A percentile compares a stretch with the other conserved stretches of the same genome.
Conservation (phyloP, 1,140 invertebrate species). For the Drosophila simulans region DNA sequence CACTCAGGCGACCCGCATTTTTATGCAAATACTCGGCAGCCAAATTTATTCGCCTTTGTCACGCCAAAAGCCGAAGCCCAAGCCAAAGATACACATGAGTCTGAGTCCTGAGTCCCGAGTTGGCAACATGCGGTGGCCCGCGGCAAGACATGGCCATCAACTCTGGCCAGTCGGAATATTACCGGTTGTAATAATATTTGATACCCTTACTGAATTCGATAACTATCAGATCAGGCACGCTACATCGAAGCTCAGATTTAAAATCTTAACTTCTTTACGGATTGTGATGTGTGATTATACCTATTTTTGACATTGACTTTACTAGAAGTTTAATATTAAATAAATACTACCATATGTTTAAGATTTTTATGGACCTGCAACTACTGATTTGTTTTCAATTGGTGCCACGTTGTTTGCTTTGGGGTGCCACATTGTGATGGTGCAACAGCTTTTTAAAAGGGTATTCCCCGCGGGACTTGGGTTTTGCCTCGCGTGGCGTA, state of each 20-base stretch:
- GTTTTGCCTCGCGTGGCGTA: constrained; percentile 16
- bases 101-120: constrained; percentile 4
- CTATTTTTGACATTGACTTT: too few species aligned
- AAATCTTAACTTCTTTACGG: neutral
- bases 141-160: constrained; percentile 53
- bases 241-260: neutral
- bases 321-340: too few species aligned
- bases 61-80: constrained; percentile 51
- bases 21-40: constrained; percentile 75
- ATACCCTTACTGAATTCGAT: constrained; percentile 33
- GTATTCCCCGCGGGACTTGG: constrained; percentile 18
- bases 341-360: too few species aligned
- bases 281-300: too few species aligned
- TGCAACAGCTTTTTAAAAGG: constrained; percentile 1
- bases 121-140: constrained; percentile 36
- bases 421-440: neutral
- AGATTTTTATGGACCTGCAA: neutral
- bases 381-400: neutral
- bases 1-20: constrained; percentile 63
- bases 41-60: constrained; percentile 79
- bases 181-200: constrained; percentile 68
- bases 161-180: constrained; percentile 65
- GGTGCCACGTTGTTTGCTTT: neutral
- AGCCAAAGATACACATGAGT: constrained; percentile 27
- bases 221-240: neutral